Base-by-base conservation (phyloP, 2,888 invertebrate genomes). In the Epirrhoe tristata region DNA sequence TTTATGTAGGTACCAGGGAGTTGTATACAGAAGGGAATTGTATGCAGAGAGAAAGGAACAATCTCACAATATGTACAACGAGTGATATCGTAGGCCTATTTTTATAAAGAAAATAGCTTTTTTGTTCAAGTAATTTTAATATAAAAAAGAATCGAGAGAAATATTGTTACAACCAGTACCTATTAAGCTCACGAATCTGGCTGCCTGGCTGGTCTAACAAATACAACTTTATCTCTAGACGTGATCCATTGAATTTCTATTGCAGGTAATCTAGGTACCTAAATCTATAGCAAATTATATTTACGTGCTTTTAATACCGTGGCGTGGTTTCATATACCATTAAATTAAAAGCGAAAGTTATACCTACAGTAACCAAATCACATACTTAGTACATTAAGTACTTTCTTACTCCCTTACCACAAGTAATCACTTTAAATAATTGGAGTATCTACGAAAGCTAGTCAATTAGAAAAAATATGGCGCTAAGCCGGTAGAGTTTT, bases 161-260 rank as follows among this genome's bases (percentile, higher is more conserved):
- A 12, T 43, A 43, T 43, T 43, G 39, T 43, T 43, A 12, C 39
- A 12, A 10, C 39, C 39, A 43, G 39, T 43, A n/a, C n/a, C n/a
- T n/a, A 43, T 12, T 5, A 43, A 43, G 12, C 39, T 43, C 61
- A 68, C 63, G 56, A 67, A 56, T 61, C 52, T 36, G n/a, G n/a
- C n/a, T n/a, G n/a, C n/a, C n/a, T n/a, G n/a, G n/a, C n/a, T n/a
- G 31, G 46, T 52, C 46, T 54, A 36, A 46, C 43, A 36, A 36
- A 58, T 48, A 24, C 14, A 46, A 43, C 10, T 43, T 24, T 56
- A 31, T 43, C 54, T 36, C n/a, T 17, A 48, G 50, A 48, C 8
- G 43, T 24, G 48, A 8, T 16, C 39, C 39, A 43, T 43, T 43
- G 39, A 43, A 43, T 43, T 43, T 43, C 12, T 43, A 12, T 43